These are phyloP conservation scores for Pollenia labialis DNA, from an alignment of 2,888 invertebrate species.

Conservation along the genomic window DNA sequence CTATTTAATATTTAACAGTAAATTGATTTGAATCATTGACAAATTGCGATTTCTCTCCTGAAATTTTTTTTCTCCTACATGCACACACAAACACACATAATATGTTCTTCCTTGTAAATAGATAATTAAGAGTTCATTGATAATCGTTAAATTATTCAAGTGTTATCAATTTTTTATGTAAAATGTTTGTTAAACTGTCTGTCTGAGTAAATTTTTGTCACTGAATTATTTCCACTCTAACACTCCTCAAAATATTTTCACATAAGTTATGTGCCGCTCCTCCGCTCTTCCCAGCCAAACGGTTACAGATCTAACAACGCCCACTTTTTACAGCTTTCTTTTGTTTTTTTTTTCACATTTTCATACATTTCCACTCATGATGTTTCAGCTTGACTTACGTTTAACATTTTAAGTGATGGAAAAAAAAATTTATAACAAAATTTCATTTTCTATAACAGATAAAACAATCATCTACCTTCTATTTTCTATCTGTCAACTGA, in stretches of 20 bases:
- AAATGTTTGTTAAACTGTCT: conserved; percentile 33
- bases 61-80: not conserved
- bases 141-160: conserved; percentile 46
- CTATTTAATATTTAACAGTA: not conserved
- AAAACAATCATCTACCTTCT: conserved; percentile 36
- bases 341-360: not conserved
- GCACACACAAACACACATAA: not conserved
- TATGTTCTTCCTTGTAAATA: not conserved
- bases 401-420: conserved; percentile 12
- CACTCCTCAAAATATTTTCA: conserved; percentile 20
- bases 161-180: conserved; percentile 41
- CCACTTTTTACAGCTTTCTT: not conserved
- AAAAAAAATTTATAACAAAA: conserved; percentile 17
- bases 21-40: not conserved
- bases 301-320: not conserved
- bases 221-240: conserved; percentile 45
- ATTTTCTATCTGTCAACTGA: conserved; percentile 39
- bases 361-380: conserved; percentile 17
- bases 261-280: conserved; percentile 15
- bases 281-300: not conserved
- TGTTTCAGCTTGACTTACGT: conserved; percentile 54
- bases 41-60: not conserved
- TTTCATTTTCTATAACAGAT: not conserved
- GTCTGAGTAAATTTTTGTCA: conserved; percentile 18
- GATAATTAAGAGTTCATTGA: conserved; percentile 41